Base-by-base conservation (phyloP, 2,797 vertebrate genomes). In the Paguma larvata region DNA sequence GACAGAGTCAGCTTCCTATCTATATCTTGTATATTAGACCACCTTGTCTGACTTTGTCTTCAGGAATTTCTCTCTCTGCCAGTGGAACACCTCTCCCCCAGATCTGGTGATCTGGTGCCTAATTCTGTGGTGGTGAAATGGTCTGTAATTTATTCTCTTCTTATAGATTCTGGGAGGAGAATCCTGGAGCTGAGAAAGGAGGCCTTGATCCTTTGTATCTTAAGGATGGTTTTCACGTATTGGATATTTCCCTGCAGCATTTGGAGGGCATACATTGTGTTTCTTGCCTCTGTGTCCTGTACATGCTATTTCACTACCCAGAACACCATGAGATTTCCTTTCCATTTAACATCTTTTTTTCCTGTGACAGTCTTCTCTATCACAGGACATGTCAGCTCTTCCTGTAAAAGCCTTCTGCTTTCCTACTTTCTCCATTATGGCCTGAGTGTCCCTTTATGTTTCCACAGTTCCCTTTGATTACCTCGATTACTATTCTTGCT, bases 121-220 rank as follows among this genome's bases (percentile, higher is more conserved):
- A 79, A 72, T 95, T 70, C n/a, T 63, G 18, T 63, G 11, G 32
- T 95, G 25, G n/a, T 48, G 7, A 65, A 82, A 85, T 70, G 53
- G 41, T 91, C 62, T 94, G 53, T 94, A 88, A 65, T 94, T 96
- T 77, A 90, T 91, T 95, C 38, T 94, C 12, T 97, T 96, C 44
- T 92, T 56, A 83, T 88, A 87, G 62, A 73, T 80, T 83, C 85
- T 94, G 53, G 48, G 46, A 82, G 89, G 63, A 87, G n/a, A 27
- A 18, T 46, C 48, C 21, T 30, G 18, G 6, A 89, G 59, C 23
- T 92, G 30, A 44, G 44, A 86, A 93, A 84, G 14, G 56, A 95
- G n/a, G 46, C 5, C 21, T 96, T 94, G n/a, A 65, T 92, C 53
- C 73, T 97, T 92, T 90, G 92, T 90, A 51, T 21, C 27, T 85